Evolutionary conservation across 2,113 vertebrate genomes (phyloP), one percentile per base, ranked within the genome.

Genomic region (Neotoma lepida): DNA sequence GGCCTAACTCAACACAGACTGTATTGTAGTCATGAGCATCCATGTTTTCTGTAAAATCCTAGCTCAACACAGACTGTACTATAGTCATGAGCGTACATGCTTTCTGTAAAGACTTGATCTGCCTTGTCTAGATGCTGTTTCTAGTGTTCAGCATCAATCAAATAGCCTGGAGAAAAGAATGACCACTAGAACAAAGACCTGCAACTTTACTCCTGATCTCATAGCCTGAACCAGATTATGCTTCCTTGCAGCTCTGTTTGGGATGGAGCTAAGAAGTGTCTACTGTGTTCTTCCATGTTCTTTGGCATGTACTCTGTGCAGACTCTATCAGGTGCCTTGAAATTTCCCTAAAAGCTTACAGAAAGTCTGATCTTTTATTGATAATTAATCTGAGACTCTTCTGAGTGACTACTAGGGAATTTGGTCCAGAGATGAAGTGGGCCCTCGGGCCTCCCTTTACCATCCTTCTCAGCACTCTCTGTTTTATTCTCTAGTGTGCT

Each of bases 151-250:
- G 5, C 35, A 84, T 28, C 5, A 26, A 18, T 14, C 30, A 63
- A 81, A 54, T 2, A 68, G 6, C 24, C 39, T 13, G 12, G 10
- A 39, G 12, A 85, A 86, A 10, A 74, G 28, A 30, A 3, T 14
- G 51, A 56, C 22, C 0, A 22, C 56, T 39, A 39, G 22, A 56
- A 81, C 33, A 14, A 26, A 56, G 54, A 39, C 22, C 35, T 26
- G 51, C 6, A 14, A 26, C 22, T 81, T 58, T 3, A 2, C 1
- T 26, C 20, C n/a, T 39, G 1, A 39, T 58, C 51, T 39, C 54
- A 15, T 9, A 39, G 0, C 22, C 51, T 3, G 12, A 58, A 39
- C n/a, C 35, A 26, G 22, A 15, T 3, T 1, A 15, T 28, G 12
- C 6, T 6, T 7, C 0, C n/a, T 54, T 81, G 2, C 2, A 39